Percentiles rank a stretch among this genome's conserved stretches.
Evolutionary conservation across 2,797 vertebrate species (phyloP).

Genomic region (Bovichtus diacanthus): DNA sequence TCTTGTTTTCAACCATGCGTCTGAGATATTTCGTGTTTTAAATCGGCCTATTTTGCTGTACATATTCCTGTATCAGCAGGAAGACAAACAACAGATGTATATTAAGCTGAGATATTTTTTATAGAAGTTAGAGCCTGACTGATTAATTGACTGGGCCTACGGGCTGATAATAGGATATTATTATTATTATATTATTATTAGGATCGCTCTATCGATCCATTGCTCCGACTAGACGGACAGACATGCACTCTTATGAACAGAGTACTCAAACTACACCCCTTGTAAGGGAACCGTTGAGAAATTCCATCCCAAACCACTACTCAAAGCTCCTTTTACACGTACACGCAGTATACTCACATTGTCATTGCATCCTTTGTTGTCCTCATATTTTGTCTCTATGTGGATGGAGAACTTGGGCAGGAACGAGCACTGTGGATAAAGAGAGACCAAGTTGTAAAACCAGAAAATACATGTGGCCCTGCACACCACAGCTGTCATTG

Average conservation of each 20-base stretch:
- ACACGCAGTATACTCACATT: slow-evolving; percentile 85
- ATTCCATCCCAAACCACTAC: background rate
- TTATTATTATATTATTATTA: too few species aligned
- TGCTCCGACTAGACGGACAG: background rate
- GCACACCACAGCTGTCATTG: background rate
- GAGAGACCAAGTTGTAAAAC: slow-evolving; percentile 21
- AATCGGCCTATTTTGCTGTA: slow-evolving; percentile 1
- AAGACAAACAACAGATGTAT: slow-evolving; percentile 8
- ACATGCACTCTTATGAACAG: background rate
- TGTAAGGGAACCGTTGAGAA: background rate
- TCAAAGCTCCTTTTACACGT: background rate
- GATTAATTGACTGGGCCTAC: slow-evolving; percentile 16
- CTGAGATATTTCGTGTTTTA: slow-evolving; percentile 18
- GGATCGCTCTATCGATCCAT: background rate
- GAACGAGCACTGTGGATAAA: slow-evolving; percentile 91
- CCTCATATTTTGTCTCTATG: slow-evolving; percentile 93
- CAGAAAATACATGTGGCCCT: background rate
- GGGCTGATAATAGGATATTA: slow-evolving; percentile 4
- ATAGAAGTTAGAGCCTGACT: slow-evolving; percentile 13
- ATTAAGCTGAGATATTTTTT: slow-evolving; percentile 29
- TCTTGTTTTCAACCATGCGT: slow-evolving; percentile 35
- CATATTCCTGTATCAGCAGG: slow-evolving; percentile 5
- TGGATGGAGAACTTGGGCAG: slow-evolving; percentile 97
- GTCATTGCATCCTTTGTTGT: slow-evolving; percentile 91
- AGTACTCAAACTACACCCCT: background rate